Evolutionary conservation across 2,888 invertebrate species (phyloP).

Genomic region (Adela reaumurella): DNA sequence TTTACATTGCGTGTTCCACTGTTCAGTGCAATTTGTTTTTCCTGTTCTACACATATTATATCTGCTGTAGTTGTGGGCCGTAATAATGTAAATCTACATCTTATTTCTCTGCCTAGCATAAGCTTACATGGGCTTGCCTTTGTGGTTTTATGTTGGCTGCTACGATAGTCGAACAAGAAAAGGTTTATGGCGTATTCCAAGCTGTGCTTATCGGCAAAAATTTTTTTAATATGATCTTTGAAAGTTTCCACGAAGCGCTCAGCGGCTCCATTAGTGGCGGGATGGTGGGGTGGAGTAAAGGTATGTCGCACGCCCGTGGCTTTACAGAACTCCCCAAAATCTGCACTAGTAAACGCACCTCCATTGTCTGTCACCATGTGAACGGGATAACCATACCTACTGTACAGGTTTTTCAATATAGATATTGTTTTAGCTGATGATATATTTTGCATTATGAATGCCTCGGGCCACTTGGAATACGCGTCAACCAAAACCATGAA

Average conservation of each 20-base stretch:
- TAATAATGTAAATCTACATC: constrained; percentile 1
- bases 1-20: background rate
- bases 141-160: background rate
- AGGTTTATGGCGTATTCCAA: background rate
- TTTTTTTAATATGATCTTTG: background rate
- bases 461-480: constrained; percentile 5
- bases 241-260: constrained; percentile 10
- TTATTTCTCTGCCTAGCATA: constrained; percentile 3
- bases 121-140: background rate
- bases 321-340: constrained; percentile 12
- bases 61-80: background rate
- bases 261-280: constrained; percentile 11
- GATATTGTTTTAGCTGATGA: background rate
- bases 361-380: constrained; percentile 9
- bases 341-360: constrained; percentile 9
- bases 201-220: background rate
- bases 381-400: constrained; percentile 7
- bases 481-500: constrained; percentile 7
- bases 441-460: background rate
- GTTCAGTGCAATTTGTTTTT: background rate
- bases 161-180: background rate
- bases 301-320: constrained; percentile 7
- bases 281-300: constrained; percentile 10
- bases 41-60: background rate
- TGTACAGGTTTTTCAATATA: too few species aligned